Evolutionary conservation across 2,888 invertebrate species (phyloP), one percentile per base, ranked within the genome.

Genomic region (Chrysina gloriosa): DNA sequence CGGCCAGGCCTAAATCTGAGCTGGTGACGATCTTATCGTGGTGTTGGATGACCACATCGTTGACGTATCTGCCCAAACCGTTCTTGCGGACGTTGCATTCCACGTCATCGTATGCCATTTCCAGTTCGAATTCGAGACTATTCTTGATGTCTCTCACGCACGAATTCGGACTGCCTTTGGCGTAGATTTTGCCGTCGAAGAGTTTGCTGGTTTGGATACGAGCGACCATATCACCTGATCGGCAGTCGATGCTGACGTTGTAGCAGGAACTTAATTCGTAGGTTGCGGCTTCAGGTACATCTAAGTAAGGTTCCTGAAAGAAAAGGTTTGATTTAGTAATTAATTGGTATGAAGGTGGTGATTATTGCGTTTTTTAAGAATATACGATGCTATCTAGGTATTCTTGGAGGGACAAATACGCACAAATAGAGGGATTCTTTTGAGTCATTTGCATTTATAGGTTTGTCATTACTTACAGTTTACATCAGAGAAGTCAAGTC

Each of bases 11-110:
- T 77, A 97, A 88, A 88, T 97, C 96, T 56, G 95, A 94, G 71
- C 94, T 95, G 72, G 96, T 97, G 72, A 97, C 95, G 77, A 97
- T 96, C 79, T 95, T 95, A 81, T 96, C 96, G 85, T 97, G 96
- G 84, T 96, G 96, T 82, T 97, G 96, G 78, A 97, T 95, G 66
- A 96, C 93, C 71, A 95, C 95, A 84, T 96, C 96, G 83, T 95
- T 96, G 79, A 95, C 88, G 78, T 81, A 80, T 74, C 84, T 83
- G 73, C 95, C 95, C 70, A 93, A 88, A 67, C 94, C 93, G 79
- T 94, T 94, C 81, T 95, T 94, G 77, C 93, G 91, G 54, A 96
- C 95, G 83, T 95, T 95, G 83, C 96, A 96, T 82, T 96, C 95
- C 71, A 96, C 87, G 81, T 96, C 94, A 81, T 93, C 94, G 85